Evolutionary conservation across 2,888 invertebrate genomes (phyloP).

Genomic region (Agonopterix subpropinquella): DNA sequence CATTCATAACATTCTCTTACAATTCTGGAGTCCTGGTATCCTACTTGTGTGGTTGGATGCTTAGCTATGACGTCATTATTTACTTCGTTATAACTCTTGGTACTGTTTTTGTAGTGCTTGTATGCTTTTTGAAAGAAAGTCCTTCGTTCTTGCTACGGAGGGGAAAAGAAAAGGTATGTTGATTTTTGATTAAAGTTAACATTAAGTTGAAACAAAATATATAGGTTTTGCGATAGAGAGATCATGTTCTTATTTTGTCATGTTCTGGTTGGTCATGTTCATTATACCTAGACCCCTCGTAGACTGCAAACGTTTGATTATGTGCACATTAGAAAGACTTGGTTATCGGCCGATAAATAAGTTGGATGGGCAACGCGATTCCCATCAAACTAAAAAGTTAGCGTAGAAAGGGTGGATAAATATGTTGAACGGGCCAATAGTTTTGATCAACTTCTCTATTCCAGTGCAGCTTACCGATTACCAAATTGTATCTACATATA

Average conservation of each 20-base stretch:
- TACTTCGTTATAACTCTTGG: conserved; percentile 19
- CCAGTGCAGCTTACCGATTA: no score
- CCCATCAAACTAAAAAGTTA: no score
- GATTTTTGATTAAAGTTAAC: neutral
- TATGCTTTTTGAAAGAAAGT: conserved; percentile 24
- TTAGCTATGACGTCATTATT: conserved; percentile 23
- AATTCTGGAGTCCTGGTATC: neutral
- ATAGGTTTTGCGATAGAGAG: neutral
- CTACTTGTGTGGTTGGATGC: neutral
- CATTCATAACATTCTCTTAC: neutral
- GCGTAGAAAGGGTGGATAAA: neutral
- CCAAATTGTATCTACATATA: no score
- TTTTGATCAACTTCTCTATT: no score
- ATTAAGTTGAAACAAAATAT: no score
- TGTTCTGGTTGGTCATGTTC: neutral
- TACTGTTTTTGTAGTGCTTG: conserved; percentile 16
- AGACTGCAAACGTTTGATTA: neutral
- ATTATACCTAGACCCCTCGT: neutral
- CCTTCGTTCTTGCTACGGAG: conserved; percentile 23
- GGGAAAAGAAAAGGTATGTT: conserved; percentile 24
- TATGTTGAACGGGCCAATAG: neutral
- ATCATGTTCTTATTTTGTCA: neutral
- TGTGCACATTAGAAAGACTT: neutral
- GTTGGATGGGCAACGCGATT: no score
- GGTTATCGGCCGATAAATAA: no score